Evolutionary conservation across 2,113 vertebrate species (phyloP), one percentile per base, ranked within the genome.

Genomic region (Trematocara marginatum): DNA sequence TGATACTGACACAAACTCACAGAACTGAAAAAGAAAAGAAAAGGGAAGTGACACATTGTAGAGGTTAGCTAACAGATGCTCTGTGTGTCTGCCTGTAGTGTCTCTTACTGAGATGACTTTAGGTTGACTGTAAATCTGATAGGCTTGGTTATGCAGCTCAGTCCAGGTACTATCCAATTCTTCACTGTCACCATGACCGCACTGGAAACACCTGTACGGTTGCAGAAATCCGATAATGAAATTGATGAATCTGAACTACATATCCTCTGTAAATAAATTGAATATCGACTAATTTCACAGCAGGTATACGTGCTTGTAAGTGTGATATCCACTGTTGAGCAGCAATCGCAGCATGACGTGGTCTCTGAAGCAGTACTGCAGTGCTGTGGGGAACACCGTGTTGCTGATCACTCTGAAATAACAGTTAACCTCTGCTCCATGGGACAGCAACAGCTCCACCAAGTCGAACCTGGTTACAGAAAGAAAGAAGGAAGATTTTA

Each of bases 361-460:
- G 23, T 98, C 97, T 15, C 91, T 96, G 35, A 98, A 89, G 64
- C 97, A 94, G 52, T 98, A 98, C 88, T 98, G 97, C 85, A 98
- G 96, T 49, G 96, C 97, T 1, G 97, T 97, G 82, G 97, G 97
- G 85, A 98, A 98, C 59, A 92, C 82, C 0, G 95, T 97, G 83
- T 98, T 96, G 59, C 94, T 97, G 80, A 98, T 91, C 13, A 93
- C 91, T 81, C 95, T 97, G 80, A 98, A 98, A 87, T 97, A 97
- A 86, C 97, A 97, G 81, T 97, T 98, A 80, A 97, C 97, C 1
- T 98, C 96, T 2, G 97, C 97, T 61, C 96, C 96, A 0, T 96
- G 91, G 9, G 93, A 95, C 1, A 98, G 95, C 15, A 98, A 95
- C 84, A 97, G 89, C 54, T 94, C 90, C 86, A 97, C 96, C 49